Evolutionary conservation across 2,888 invertebrate genomes (phyloP), one percentile per base, ranked within the genome.

Genomic region (Epinotia bilunana): DNA sequence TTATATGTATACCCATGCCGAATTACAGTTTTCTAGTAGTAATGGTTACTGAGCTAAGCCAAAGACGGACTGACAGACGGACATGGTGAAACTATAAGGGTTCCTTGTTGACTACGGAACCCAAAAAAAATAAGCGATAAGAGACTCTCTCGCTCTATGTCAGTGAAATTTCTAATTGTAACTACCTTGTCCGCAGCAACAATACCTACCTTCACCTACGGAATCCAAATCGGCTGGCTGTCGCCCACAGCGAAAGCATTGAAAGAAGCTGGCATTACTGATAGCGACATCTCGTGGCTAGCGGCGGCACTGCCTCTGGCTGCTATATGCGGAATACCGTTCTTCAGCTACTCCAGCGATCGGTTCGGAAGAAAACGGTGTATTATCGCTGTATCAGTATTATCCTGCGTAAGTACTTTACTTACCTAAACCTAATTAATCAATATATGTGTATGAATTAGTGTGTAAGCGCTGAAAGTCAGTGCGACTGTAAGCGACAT

Each of bases 161-260:
- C 33, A 33, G 6, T 33, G 5, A 6, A 33, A 46, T 13, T 13
- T 3, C 46, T 7, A 53, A 53, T 53, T n/a, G 0, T 53, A 53
- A 23, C 49, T 7, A 72, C 57, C 79, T 68, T 71, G 60, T 3
- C 90, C 88, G 9, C 88, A 95, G 95, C 92, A 0, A 94, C 94
- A 23, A 83, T 95, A 49, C 91, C 94, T 11, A 91, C 94, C 3
- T 93, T 95, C 80, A 92, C 91, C 28, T 91, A 94, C 71, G 95
- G 95, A 46, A 91, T 92, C 33, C 92, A 92, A 77, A 89, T 94
- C 12, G 95, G 95, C 39, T 95, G 95, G 94, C 83, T 94, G 3
- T 94, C 95, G 0, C 94, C 95, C 0, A 93, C 93, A 83, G 87
- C 93, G 0, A 89, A 89, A 0, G 83, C 92, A 20, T 87, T 95